Evolutionary conservation across 2,888 invertebrate genomes (phyloP).

Genomic region (Eurois occulta): DNA sequence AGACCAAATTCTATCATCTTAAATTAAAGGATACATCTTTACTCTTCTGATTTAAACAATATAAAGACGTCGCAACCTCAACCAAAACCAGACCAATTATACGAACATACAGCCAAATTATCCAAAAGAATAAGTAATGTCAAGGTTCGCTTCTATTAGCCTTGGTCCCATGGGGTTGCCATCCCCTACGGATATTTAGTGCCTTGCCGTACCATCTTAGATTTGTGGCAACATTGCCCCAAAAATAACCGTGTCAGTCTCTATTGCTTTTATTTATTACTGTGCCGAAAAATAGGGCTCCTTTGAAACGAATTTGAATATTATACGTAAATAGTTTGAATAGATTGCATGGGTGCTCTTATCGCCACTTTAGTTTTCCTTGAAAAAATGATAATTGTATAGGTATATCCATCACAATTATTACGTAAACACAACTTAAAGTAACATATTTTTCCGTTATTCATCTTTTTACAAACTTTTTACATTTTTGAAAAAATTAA

Average conservation of each 20-base stretch:
- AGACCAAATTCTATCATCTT: neutral
- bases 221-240: conserved; percentile 85
- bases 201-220: conserved; percentile 89
- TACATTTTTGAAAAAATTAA: too few species aligned
- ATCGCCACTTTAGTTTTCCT: neutral
- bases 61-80: neutral
- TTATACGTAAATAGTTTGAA: conserved; percentile 18
- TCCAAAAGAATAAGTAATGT: conserved; percentile 78
- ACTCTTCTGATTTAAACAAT: neutral
- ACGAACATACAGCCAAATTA: conserved; percentile 66
- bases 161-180: conserved; percentile 69
- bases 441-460: too few species aligned
- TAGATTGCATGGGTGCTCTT: neutral
- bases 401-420: neutral
- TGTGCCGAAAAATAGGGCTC: conserved; percentile 75
- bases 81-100: conserved; percentile 43
- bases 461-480: too few species aligned
- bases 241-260: conserved; percentile 74
- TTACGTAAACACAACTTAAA: neutral
- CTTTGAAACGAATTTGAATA: conserved; percentile 60
- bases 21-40: neutral
- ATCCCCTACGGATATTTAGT: conserved; percentile 81
- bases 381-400: too few species aligned
- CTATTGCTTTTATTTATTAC: conserved; percentile 74
- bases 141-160: conserved; percentile 82